Base-by-base conservation (phyloP, 2,888 invertebrate species). In the Cryptosula pallasiana region DNA sequence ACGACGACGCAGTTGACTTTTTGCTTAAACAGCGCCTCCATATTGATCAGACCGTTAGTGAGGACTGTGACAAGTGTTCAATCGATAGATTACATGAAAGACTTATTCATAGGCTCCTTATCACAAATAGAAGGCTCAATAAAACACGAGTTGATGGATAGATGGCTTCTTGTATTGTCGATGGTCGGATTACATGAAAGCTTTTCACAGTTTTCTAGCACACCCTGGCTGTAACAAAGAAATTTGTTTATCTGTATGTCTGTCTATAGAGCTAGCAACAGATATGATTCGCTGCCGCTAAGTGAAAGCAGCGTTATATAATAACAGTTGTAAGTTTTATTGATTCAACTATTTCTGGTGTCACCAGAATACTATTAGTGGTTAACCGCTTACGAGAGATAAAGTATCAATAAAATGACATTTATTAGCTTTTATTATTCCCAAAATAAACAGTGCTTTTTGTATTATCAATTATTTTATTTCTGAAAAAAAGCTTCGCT, bases 21-120 rank as follows among this genome's bases (percentile, higher is more conserved):
- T 63, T 63, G 63, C 63, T 63, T 32, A 34, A n/a, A 16, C 9
- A 63, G 63, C 63, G 63, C 63, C 63, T 63, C 32, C n/a, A 32
- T 63, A 63, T 63, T 63, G 63, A 63, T 63, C 32, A 9, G 27
- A n/a, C 32, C 32, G 63, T 63, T 63, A 34, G 32, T 63, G 3
- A 34, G 2, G 27, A 27, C 34, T 63, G 63, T 63, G 32, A 63
- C 34, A 63, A 63, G 63, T 63, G 63, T 32, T 13, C 27, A 27
- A 63, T 63, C 63, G 32, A 63, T 63, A 63, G 63, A 63, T 63
- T 63, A 63, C 63, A 34, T 63, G 63, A 63, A 63, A 25, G 32
- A 27, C 5, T 32, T 63, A 29, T 63, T 63, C 32, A 63, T 27
- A 16, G 3, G 20, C 9, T 5, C 63, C 32, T 63, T 32, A 32